Conservation (phyloP, 2,888 invertebrate species). For the Thera britannica region DNA sequence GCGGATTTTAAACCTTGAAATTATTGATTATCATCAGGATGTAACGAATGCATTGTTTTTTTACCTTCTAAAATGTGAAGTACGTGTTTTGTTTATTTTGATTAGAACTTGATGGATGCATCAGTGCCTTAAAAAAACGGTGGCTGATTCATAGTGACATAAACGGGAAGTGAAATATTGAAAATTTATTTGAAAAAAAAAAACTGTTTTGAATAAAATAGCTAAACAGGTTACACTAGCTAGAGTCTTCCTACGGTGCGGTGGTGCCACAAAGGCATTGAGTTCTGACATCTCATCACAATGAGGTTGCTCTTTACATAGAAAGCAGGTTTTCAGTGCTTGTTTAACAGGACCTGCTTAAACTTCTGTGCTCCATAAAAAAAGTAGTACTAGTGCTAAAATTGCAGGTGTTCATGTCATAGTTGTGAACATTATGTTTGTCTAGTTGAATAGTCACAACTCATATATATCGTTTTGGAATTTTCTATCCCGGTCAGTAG, state of each 20-base stretch:
- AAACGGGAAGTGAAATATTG: not conserved
- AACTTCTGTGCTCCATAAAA: too few relatives aligned
- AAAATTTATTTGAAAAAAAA: not conserved
- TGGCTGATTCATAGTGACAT: not conserved
- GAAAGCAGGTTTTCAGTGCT: conserved; percentile 7
- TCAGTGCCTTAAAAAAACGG: not conserved
- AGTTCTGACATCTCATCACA: conserved; percentile 38
- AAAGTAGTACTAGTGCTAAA: too few relatives aligned
- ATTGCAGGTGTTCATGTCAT: too few relatives aligned
- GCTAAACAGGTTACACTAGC: conserved; percentile 31
- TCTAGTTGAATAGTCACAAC: too few relatives aligned
- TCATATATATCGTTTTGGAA: too few relatives aligned
- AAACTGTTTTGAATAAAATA: conserved; percentile 2
- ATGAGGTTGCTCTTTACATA: conserved; percentile 3
- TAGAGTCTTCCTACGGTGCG: conserved; percentile 29
- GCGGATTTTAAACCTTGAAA: conserved; percentile 65
- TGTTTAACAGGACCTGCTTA: not conserved
- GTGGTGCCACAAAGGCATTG: conserved; percentile 30
- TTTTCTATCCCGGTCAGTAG: too few relatives aligned
- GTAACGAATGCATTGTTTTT: conserved; percentile 63
- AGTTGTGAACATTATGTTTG: too few relatives aligned
- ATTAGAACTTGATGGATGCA: not conserved
- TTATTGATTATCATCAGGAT: conserved; percentile 75
- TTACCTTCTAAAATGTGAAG: conserved; percentile 10
- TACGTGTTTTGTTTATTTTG: not conserved